Conservation (phyloP, 2,797 vertebrate genomes). For the Spatula versicolor region DNA sequence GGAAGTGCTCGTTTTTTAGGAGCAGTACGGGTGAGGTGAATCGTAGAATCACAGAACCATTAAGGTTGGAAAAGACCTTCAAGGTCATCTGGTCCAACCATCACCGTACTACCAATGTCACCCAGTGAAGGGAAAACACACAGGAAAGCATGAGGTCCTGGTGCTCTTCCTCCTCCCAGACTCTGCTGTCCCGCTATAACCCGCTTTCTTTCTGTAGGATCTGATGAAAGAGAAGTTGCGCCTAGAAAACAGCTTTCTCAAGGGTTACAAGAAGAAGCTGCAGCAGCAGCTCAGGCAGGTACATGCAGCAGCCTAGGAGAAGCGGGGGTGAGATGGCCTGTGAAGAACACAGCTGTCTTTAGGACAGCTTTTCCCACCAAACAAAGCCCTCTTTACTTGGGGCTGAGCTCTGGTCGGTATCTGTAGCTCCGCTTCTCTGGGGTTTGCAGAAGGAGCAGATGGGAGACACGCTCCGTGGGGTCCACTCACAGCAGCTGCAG, state of each 20-base stretch:
- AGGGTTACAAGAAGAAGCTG: conserved; percentile 78
- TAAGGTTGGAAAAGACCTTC: too few relatives aligned
- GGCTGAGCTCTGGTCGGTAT: not conserved
- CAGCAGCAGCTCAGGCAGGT: conserved; percentile 80
- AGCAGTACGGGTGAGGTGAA: too few relatives aligned
- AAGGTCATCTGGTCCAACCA: too few relatives aligned
- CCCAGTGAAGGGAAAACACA: not conserved
- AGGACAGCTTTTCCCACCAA: not conserved
- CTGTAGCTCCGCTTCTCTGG: not conserved
- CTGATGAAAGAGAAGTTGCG: conserved; percentile 78
- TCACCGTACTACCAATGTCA: too few relatives aligned
- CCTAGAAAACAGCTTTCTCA: conserved; percentile 78
- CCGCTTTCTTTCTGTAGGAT: conserved; percentile 71
- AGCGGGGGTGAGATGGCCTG: not conserved
- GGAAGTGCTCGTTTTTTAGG: not conserved
- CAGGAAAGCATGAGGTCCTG: not conserved
- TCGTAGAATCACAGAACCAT: too few relatives aligned
- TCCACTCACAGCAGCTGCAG: conserved; percentile 81
- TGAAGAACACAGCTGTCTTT: not conserved
- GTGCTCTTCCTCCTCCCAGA: not conserved
- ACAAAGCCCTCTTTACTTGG: not conserved
- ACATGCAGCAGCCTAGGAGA: not conserved
- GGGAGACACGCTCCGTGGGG: conserved; percentile 68
- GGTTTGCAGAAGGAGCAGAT: conserved; percentile 79
- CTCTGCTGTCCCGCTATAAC: not conserved